Evolutionary conservation across 2,888 invertebrate species (phyloP).

Genomic region (Alloscopus bannaensis): DNA sequence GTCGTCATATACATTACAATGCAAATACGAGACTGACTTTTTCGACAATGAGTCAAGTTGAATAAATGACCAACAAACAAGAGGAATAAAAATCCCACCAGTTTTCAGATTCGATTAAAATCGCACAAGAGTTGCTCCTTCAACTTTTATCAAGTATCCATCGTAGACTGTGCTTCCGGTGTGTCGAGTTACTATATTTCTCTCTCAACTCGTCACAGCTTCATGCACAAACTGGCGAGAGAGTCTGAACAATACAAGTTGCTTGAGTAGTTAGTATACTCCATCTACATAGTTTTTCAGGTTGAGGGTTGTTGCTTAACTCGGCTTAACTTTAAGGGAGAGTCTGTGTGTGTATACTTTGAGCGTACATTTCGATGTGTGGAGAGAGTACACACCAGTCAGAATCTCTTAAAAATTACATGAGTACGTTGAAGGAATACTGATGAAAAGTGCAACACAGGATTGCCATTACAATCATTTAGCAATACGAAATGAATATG

Average conservation of each 20-base stretch:
- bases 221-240: slow-evolving; percentile 67
- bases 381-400: neutral
- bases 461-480: slow-evolving; percentile 8
- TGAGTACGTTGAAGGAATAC: slow-evolving; percentile 18
- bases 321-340: slow-evolving; percentile 6
- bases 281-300: neutral
- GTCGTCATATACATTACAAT: too few relatives aligned
- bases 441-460: slow-evolving; percentile 25
- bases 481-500: slow-evolving; percentile 18
- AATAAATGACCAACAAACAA: slow-evolving; percentile 55
- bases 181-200: slow-evolving; percentile 49
- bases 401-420: slow-evolving; percentile 11
- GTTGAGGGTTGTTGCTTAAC: slow-evolving; percentile 6
- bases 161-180: slow-evolving; percentile 69
- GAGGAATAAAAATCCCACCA: slow-evolving; percentile 63
- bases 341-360: slow-evolving; percentile 5
- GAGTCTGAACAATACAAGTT: slow-evolving; percentile 23
- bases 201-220: slow-evolving; percentile 66
- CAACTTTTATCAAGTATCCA: slow-evolving; percentile 69
- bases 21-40: slow-evolving; percentile 21
- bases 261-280: slow-evolving; percentile 22
- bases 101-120: slow-evolving; percentile 65
- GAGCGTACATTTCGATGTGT: neutral
- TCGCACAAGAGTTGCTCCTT: slow-evolving; percentile 67
- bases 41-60: slow-evolving; percentile 19